phyloP scores from a whole-genome alignment of 64 coral and sea anemone species.

The Actinia tenebrosa region DNA sequence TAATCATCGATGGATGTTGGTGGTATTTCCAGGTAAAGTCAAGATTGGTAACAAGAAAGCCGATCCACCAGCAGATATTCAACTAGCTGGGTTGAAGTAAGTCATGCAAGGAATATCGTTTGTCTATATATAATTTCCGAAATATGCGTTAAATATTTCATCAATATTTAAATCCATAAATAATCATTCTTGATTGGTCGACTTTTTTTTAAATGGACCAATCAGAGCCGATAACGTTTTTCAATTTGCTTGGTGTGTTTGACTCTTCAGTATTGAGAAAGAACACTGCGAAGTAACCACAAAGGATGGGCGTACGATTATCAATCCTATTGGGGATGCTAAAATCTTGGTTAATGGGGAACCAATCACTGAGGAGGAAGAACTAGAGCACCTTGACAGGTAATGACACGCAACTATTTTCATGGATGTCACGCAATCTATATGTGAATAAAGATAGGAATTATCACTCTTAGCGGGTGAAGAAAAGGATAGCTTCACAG shows the following conservation, averaged over 20 bases:
- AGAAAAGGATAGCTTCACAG: too few relatives aligned
- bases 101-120: neutral
- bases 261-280: slow-evolving; percentile 56
- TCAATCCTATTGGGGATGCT: slow-evolving; percentile 61
- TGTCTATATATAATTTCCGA: too few relatives aligned
- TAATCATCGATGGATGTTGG: neutral
- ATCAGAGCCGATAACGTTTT: too few relatives aligned
- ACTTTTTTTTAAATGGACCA: too few relatives aligned
- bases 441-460: too few relatives aligned
- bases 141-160: too few relatives aligned
- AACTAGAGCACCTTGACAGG: slow-evolving; percentile 88
- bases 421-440: neutral
- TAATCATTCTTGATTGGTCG: too few relatives aligned
- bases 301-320: slow-evolving; percentile 41
- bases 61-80: slow-evolving; percentile 79
- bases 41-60: slow-evolving; percentile 92
- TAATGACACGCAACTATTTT: slow-evolving; percentile 9
- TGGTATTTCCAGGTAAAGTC: slow-evolving; percentile 45
- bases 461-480: too few relatives aligned
- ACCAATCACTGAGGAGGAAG: slow-evolving; percentile 81
- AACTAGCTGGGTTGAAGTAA: slow-evolving; percentile 79
- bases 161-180: too few relatives aligned
- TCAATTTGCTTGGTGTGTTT: too few relatives aligned
- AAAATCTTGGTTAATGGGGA: slow-evolving; percentile 92
- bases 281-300: slow-evolving; percentile 76